Evolutionary conservation across 2,888 invertebrate genomes (phyloP).

Genomic region (Plebejus argus): DNA sequence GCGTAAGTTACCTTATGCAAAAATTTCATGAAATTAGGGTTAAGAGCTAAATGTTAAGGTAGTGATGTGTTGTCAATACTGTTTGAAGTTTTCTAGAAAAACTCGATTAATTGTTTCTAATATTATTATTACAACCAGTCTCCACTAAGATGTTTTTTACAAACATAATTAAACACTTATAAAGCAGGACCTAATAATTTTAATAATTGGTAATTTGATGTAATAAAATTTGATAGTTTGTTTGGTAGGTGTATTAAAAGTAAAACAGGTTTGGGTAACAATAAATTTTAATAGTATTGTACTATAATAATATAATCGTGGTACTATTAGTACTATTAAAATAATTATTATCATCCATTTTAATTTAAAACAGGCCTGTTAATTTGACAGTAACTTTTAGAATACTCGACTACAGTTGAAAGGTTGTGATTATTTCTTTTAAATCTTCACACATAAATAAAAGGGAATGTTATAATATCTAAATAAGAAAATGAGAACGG

Average conservation of each 20-base stretch:
- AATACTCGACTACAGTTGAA: not conserved
- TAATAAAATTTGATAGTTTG: not conserved
- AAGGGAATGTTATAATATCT: not conserved
- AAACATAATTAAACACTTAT: not conserved
- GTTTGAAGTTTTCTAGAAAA: conserved; percentile 1
- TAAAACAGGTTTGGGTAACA: conserved; percentile 6
- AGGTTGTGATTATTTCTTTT: conserved; percentile 27
- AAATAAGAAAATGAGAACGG: not conserved
- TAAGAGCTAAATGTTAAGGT: conserved; percentile 71
- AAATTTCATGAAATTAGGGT: conserved; percentile 85
- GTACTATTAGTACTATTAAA: not conserved
- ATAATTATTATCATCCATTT: not conserved
- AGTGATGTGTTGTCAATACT: conserved; percentile 8
- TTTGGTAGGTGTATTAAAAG: not conserved
- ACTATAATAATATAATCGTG: not conserved
- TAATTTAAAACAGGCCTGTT: not conserved
- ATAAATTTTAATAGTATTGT: not conserved
- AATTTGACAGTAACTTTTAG: not conserved
- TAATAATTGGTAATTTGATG: not conserved
- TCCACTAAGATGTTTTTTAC: not conserved
- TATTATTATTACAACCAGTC: not conserved
- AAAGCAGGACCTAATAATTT: not conserved
- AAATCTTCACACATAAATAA: not conserved
- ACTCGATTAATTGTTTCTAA: not conserved
- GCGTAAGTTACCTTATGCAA: conserved; percentile 83